phyloP scores from a whole-genome alignment of 2,888 invertebrate species.

The Heliconius charithonia region DNA sequence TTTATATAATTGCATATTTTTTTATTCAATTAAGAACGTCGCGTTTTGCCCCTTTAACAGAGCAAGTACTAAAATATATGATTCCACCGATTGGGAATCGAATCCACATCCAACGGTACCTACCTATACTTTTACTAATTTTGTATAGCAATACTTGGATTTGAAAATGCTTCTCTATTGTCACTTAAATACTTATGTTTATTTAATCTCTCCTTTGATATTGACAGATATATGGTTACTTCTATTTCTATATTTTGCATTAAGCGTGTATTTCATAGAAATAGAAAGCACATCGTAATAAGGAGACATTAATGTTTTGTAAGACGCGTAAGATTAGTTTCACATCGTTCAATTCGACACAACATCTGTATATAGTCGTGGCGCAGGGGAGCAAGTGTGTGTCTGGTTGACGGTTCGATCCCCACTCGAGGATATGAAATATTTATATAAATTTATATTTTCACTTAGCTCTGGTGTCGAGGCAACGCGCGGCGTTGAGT shows the following conservation, averaged over 20 bases:
- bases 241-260: not conserved
- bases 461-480: no score
- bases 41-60: not conserved
- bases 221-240: not conserved
- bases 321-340: not conserved
- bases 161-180: no score
- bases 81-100: not conserved
- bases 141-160: not conserved
- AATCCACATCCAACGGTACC: no score
- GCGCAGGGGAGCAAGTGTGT: no score
- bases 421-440: no score
- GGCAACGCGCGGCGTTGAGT: no score
- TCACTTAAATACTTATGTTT: not conserved
- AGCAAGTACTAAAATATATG: not conserved
- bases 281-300: not conserved
- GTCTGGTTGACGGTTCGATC: no score
- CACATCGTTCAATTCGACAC: conserved; percentile 22
- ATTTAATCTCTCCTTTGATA: not conserved
- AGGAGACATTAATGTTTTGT: not conserved
- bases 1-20: not conserved
- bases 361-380: not conserved
- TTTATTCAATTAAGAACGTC: not conserved
- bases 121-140: not conserved
- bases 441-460: no score
- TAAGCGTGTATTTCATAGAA: not conserved